Base-by-base conservation (phyloP, 2,888 invertebrate species). In the Carterocephalus palaemon region DNA sequence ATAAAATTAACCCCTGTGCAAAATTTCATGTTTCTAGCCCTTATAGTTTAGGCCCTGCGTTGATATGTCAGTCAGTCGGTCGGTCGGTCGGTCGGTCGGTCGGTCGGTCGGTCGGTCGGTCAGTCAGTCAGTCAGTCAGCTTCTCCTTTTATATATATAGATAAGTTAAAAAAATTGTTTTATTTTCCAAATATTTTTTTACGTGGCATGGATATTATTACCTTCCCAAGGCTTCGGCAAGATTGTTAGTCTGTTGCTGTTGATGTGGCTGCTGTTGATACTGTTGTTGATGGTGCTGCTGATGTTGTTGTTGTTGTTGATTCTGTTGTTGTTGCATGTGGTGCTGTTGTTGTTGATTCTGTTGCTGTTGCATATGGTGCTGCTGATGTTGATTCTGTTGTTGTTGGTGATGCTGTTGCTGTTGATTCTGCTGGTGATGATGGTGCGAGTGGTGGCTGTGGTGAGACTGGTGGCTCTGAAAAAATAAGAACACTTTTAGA, bases 181-280 rank as follows among this genome's bases (percentile, higher is more conserved):
- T n/a, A n/a, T n/a, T n/a, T n/a, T n/a, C n/a, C n/a, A n/a, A n/a
- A n/a, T n/a, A n/a, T n/a, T n/a, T n/a, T n/a, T n/a, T n/a, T n/a
- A n/a, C n/a, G n/a, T n/a, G n/a, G n/a, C n/a, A 24, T 24, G n/a
- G 8, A 23, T 7, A 17, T 17, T 13, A 37, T 52, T 51, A 86
- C 86, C 83, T 86, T 47, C 83, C 83, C 4, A 87, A 66, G 0
- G 84, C 74, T 48, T 82, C 84, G 2, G 76, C 64, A 0, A 76
- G 60, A 46, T 73, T 75, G 43, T 54, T 43, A 9, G 42, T 42
- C 6, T 46, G 47, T 29, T 43, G 51, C 4, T 34, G 31, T 33
- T 49, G 51, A 12, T 36, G 40, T 1, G 31, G 1, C 5, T 48
- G 39, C 1, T 31, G 31, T 0, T 12, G 0, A n/a, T n/a, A n/a